These are phyloP conservation scores for Hedychridium roseum DNA, from an alignment of 2,888 invertebrate species.

Conservation along the genomic window DNA sequence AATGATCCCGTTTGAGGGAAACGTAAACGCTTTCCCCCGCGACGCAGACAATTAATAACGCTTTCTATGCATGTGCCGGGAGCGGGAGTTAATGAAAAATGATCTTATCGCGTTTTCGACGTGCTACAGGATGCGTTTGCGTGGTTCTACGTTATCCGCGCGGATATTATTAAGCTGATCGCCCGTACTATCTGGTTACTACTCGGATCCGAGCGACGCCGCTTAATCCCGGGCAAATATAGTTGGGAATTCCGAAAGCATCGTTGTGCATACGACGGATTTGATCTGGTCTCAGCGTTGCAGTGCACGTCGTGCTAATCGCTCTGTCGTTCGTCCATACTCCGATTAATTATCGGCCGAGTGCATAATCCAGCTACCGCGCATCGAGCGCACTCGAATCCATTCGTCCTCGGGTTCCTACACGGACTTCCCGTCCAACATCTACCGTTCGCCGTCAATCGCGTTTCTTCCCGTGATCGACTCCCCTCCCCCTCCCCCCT, in stretches of 20 bases:
- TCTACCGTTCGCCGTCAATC: too few relatives aligned
- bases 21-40: too few relatives aligned
- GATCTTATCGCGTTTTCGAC: too few relatives aligned
- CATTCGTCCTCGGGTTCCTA: conserved; percentile 1
- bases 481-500: too few relatives aligned
- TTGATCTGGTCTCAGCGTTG: conserved; percentile 40
- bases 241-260: conserved; percentile 47
- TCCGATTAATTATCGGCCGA: conserved; percentile 49
- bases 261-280: conserved; percentile 51
- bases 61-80: too few relatives aligned
- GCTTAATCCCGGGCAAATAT: conserved; percentile 45
- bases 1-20: too few relatives aligned
- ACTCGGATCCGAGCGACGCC: conserved; percentile 30
- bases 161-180: conserved; percentile 43
- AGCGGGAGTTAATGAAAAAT: too few relatives aligned
- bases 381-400: conserved; percentile 9
- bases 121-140: too few relatives aligned
- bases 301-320: conserved; percentile 40
- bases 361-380: conserved; percentile 41
- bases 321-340: conserved; percentile 44
- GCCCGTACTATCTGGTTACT: conserved; percentile 36
- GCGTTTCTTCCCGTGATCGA: too few relatives aligned
- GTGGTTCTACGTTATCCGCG: conserved; percentile 17
- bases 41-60: too few relatives aligned
- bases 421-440: too few relatives aligned